Base-by-base conservation (phyloP, 2,888 invertebrate species). In the Lamellibrachia satsuma region DNA sequence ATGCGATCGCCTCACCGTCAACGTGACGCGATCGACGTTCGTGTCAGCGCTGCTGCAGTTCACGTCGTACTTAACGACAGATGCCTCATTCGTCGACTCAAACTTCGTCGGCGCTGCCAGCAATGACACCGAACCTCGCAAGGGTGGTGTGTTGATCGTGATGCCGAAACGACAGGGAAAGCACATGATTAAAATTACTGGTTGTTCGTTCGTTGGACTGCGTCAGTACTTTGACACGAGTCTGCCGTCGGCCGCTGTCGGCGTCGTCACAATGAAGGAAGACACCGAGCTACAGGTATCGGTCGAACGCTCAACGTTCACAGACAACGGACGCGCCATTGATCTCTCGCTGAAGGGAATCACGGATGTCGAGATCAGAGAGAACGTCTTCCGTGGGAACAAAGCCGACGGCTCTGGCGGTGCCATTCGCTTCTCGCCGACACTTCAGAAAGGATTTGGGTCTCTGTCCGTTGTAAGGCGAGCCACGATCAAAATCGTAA, bases 341-440 rank as follows among this genome's bases (percentile, higher is more conserved):
- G 93, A 93, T 52, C 90, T 92, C 9, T 90, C 92, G 22, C 51
- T 93, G 55, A 93, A 93, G 90, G 93, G 93, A 52, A 52, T 60
- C 6, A 52, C 55, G 27, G 91, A 91, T 51, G 52, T 93, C 11
- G n/a, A 90, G n/a, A 52, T 93, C 11, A 90, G 7, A 15, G 52
- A 92, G 15, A 93, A 92, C 52, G 39, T 7, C 22, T 93, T 93
- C 52, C 7, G 27, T 22, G 91, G 90, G 0, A 93, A 93, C 75
- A 52, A 52, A 11, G 93, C 90, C 3, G 51, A 91, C 9, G 93
- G 93, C 3, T 90, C 93, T 52, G 93, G 93, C 6, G 93, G 93
- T 15, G 93, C 93, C 9, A 52, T 93, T 27, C 91, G 92, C 27
- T 6, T 93, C 0, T 52, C 93, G 3, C 52, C 93, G 39, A 93